A percentile compares a stretch with the other conserved stretches of the same genome.
Evolutionary conservation across 2,797 vertebrate species (phyloP).

Genomic region (Cynopterus sphinx): DNA sequence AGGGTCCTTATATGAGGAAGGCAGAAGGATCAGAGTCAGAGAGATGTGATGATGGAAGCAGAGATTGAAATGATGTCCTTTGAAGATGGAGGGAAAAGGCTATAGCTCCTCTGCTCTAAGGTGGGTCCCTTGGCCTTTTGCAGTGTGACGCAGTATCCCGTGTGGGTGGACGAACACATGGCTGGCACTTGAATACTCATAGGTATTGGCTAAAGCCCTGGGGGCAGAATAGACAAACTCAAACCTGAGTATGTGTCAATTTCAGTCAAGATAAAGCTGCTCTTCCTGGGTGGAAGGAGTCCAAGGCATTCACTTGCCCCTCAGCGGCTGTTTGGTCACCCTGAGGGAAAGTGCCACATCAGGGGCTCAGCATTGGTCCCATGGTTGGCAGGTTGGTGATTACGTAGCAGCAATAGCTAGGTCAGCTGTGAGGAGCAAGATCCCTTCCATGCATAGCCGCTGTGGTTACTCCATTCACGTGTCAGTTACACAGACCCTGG

Average conservation of each 20-base stretch:
- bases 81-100: background rate
- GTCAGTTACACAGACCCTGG: background rate
- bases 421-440: background rate
- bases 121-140: background rate
- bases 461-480: accelerated
- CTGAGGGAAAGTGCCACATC: background rate
- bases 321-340: background rate
- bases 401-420: background rate
- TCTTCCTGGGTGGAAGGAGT: background rate
- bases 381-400: background rate
- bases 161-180: background rate
- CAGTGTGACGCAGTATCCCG: background rate
- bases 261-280: background rate
- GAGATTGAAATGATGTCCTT: background rate
- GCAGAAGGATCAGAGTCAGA: background rate
- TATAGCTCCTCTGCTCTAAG: background rate
- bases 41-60: background rate
- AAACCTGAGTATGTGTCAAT: background rate
- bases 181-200: too few relatives aligned
- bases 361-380: background rate
- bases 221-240: background rate
- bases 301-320: background rate
- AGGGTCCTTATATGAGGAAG: background rate
- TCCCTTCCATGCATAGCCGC: accelerated
- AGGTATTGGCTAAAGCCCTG: background rate